Evolutionary conservation across 2,113 vertebrate genomes (phyloP).

Genomic region (Cinclus cinclus): DNA sequence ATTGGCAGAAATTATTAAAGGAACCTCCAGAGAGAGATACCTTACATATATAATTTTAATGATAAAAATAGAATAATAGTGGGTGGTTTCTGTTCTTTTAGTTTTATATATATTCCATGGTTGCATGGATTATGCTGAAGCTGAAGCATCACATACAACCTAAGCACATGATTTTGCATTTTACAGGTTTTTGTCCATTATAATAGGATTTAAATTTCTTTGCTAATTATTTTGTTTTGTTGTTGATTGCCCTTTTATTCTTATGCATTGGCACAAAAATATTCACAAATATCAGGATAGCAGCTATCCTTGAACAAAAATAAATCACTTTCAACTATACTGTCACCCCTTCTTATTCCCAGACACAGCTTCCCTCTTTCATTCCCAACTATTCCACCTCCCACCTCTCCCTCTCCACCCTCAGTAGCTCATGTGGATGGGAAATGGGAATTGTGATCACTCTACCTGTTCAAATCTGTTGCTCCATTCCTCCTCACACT

Average conservation of each 20-base stretch:
- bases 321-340: not conserved
- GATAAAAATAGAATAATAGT: not conserved
- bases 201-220: not conserved
- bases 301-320: not conserved
- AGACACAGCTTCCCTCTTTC: not conserved
- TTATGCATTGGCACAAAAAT: not conserved
- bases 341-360: not conserved
- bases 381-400: not conserved
- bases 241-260: not conserved
- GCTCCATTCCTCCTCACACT: not conserved
- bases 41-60: not conserved
- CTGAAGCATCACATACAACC: not conserved
- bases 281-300: not conserved
- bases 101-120: not conserved
- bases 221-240: not conserved
- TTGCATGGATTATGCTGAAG: not conserved
- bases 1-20: not conserved
- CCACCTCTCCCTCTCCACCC: rapidly evolving
- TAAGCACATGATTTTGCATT: not conserved
- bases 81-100: not conserved
- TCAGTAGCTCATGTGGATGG: not conserved
- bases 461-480: not conserved
- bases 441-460: not conserved
- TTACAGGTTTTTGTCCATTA: not conserved
- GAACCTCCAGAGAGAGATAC: not conserved